These are phyloP conservation scores for Catalaphyllia jardinei DNA, from an alignment of 64 coral and sea anemone species.

Conservation along the genomic window DNA sequence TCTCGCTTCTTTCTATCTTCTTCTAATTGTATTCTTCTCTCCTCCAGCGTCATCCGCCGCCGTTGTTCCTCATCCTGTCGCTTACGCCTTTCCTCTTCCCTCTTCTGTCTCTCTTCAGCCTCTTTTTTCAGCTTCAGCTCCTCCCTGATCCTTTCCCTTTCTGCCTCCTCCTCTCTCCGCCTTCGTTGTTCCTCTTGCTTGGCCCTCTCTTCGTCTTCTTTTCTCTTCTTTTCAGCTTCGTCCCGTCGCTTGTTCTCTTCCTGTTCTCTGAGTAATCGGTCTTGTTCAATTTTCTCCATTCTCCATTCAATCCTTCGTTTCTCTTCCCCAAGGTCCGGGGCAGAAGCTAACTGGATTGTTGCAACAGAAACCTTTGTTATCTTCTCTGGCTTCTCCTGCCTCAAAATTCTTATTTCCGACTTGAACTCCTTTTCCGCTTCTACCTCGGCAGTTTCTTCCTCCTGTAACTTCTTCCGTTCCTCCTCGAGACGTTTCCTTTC, in stretches of 20 bases:
- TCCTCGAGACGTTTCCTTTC: slow-evolving; percentile 37
- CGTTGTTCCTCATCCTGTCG: slow-evolving; percentile 13
- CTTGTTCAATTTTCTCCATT: slow-evolving; percentile 30
- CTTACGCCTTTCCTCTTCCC: slow-evolving; percentile 38
- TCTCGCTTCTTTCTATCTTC: slow-evolving; percentile 37
- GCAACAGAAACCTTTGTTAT: background rate
- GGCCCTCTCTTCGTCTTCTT: slow-evolving; percentile 25
- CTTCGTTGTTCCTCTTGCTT: slow-evolving; percentile 23
- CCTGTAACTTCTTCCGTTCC: slow-evolving; percentile 16
- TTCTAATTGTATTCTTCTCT: slow-evolving; percentile 5
- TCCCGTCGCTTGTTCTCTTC: slow-evolving; percentile 22
- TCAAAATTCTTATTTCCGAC: slow-evolving; percentile 4
- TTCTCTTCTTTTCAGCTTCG: slow-evolving; percentile 43
- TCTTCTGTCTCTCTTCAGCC: slow-evolving; percentile 24
- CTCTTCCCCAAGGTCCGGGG: background rate
- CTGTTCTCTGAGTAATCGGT: slow-evolving; percentile 12
- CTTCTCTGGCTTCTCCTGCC: background rate
- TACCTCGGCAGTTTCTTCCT: slow-evolving; percentile 8
- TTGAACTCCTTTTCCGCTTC: slow-evolving; percentile 18
- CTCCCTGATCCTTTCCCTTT: slow-evolving; percentile 4
- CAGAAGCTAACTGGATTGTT: background rate
- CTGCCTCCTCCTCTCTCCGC: slow-evolving; percentile 29
- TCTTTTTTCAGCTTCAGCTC: slow-evolving; percentile 36
- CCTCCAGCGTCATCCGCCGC: slow-evolving; percentile 7
- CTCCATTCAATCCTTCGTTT: slow-evolving; percentile 38